Evolutionary conservation across 2,797 vertebrate genomes (phyloP).

Genomic region (Pampus argenteus): DNA sequence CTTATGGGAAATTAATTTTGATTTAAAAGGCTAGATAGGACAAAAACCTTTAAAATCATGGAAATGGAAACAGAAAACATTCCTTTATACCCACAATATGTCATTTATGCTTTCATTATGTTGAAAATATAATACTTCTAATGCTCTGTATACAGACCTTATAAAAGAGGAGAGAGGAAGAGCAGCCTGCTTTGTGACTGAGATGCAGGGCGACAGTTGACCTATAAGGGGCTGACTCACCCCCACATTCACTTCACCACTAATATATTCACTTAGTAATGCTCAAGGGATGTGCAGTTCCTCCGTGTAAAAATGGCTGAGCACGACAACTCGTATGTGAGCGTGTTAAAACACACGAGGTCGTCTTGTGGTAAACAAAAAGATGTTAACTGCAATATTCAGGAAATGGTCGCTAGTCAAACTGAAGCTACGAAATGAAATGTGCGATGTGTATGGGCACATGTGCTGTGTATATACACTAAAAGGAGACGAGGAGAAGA

Average conservation of each 20-base stretch:
- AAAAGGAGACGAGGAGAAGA: slow-evolving; percentile 22
- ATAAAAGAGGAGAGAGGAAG: slow-evolving; percentile 61
- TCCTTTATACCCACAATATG: not conserved
- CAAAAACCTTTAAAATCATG: slow-evolving; percentile 9
- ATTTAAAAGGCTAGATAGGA: slow-evolving; percentile 16
- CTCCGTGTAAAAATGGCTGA: slow-evolving; percentile 48
- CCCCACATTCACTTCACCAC: slow-evolving; percentile 80
- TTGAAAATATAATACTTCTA: slow-evolving; percentile 15
- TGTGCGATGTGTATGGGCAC: not conserved
- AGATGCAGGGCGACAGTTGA: slow-evolving; percentile 86
- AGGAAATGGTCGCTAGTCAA: slow-evolving; percentile 15
- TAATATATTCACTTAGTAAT: slow-evolving; percentile 82
- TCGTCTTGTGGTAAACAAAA: slow-evolving; percentile 17
- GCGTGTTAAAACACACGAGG: slow-evolving; percentile 26
- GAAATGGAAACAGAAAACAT: not conserved
- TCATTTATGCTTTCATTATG: slow-evolving; percentile 9
- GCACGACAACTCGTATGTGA: slow-evolving; percentile 28
- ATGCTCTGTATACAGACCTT: slow-evolving; percentile 33
- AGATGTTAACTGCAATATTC: slow-evolving; percentile 5
- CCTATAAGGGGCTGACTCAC: slow-evolving; percentile 86
- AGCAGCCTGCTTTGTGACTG: slow-evolving; percentile 75
- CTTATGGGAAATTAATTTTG: slow-evolving; percentile 16
- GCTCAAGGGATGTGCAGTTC: slow-evolving; percentile 73
- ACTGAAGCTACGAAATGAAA: not conserved
- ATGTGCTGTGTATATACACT: not conserved